These are phyloP conservation scores for Parotocinclus haroldoi DNA, from an alignment of 2,797 vertebrate genomes.

Conservation along the genomic window DNA sequence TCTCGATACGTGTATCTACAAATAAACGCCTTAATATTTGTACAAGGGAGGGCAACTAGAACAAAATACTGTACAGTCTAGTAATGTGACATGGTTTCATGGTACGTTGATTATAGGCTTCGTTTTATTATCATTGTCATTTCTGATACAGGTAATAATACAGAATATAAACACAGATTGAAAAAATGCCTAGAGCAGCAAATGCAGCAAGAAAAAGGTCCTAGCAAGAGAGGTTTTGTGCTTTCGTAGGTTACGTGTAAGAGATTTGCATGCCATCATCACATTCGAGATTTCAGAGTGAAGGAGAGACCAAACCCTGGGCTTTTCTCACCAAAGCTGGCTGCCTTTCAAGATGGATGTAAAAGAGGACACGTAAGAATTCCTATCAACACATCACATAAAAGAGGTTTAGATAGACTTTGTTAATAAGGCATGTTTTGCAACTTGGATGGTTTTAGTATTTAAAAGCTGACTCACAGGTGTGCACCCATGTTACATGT, in stretches of 20 bases:
- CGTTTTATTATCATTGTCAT: slow-evolving; percentile 54
- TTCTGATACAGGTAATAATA: slow-evolving; percentile 59
- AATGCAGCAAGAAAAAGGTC: slow-evolving; percentile 59
- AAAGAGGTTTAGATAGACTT: background rate
- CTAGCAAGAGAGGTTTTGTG: slow-evolving; percentile 59
- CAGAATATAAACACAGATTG: slow-evolving; percentile 69
- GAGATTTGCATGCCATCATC: slow-evolving; percentile 45
- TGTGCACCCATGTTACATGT: background rate
- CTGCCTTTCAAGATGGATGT: background rate
- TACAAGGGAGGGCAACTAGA: no score
- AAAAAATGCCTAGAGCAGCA: slow-evolving; percentile 68
- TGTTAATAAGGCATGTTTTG: slow-evolving; percentile 11
- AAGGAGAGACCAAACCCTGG: background rate
- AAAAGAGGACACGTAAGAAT: background rate
- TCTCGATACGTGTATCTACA: no score
- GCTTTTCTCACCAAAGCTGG: background rate
- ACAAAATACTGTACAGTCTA: no score
- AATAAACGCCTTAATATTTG: no score
- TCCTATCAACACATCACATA: slow-evolving; percentile 9
- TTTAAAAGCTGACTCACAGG: slow-evolving; percentile 1
- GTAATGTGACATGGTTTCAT: background rate
- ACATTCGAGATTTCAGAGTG: slow-evolving; percentile 18
- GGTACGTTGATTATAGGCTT: slow-evolving; percentile 6
- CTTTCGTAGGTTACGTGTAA: slow-evolving; percentile 53
- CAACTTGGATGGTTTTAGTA: background rate